Evolutionary conservation across 2,797 vertebrate species (phyloP).

Genomic region (Botia kubotai): DNA sequence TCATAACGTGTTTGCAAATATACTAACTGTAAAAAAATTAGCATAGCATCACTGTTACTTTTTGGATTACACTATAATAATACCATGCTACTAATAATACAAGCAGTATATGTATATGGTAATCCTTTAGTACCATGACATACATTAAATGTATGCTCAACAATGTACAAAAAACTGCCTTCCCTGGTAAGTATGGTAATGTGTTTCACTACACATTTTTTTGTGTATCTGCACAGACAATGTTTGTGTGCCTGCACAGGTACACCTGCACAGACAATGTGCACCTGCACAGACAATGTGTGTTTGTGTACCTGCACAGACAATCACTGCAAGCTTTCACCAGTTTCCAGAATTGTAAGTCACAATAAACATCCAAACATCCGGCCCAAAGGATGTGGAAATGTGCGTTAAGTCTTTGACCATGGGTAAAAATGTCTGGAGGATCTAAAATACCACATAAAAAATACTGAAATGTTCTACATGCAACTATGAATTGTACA

Average conservation of each 20-base stretch:
- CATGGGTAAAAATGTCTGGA: not conserved
- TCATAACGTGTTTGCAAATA: not conserved
- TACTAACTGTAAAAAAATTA: not conserved
- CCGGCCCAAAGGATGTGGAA: not conserved
- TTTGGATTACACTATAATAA: not conserved
- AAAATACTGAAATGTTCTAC: constrained; percentile 1
- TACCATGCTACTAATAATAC: not conserved
- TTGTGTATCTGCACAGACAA: no score
- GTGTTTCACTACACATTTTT: constrained; percentile 90
- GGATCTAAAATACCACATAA: not conserved
- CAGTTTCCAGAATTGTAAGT: not conserved
- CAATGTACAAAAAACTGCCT: constrained; percentile 89
- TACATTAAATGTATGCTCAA: constrained; percentile 71
- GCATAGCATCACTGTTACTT: not conserved
- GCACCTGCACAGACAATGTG: constrained; percentile 82
- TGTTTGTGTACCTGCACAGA: constrained; percentile 88
- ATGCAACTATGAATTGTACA: constrained; percentile 16
- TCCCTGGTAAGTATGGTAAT: constrained; percentile 98
- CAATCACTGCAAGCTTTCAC: constrained; percentile 66
- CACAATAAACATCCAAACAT: no score
- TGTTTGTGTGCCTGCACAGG: no score
- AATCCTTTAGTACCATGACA: not conserved
- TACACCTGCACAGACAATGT: constrained; percentile 52
- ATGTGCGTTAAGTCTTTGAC: not conserved
- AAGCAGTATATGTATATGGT: not conserved